Conservation (phyloP, 2,113 vertebrate species). For the Toxotes jaculatrix region DNA sequence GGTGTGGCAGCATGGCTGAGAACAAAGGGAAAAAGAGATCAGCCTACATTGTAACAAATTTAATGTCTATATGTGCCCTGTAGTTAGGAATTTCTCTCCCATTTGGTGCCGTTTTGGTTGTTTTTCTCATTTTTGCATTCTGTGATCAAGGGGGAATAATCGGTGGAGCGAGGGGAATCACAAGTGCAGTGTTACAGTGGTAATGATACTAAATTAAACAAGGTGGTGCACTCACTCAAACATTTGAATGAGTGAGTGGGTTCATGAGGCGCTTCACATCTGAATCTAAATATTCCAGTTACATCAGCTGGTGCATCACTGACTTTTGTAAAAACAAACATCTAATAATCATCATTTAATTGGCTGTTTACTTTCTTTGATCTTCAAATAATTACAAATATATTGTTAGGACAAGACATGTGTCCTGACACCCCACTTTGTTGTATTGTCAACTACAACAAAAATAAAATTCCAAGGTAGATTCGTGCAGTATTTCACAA, state of each 20-base stretch:
- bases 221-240: not conserved
- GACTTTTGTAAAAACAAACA: not conserved
- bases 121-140: not conserved
- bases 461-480: not conserved
- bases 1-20: too few relatives aligned
- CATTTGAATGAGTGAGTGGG: not conserved
- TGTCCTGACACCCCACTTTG: not conserved
- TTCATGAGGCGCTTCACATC: not conserved
- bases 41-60: not conserved
- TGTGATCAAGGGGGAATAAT: not conserved
- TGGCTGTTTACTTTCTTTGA: not conserved
- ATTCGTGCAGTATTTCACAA: not conserved
- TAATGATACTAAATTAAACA: not conserved
- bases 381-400: not conserved
- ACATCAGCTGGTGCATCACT: not conserved
- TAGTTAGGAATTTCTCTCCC: too few relatives aligned
- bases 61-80: too few relatives aligned
- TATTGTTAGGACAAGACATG: conserved; percentile 10
- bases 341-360: not conserved
- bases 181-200: not conserved
- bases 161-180: too few relatives aligned
- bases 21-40: too few relatives aligned
- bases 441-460: not conserved
- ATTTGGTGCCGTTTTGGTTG: too few relatives aligned
- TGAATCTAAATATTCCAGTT: not conserved